Evolutionary conservation across 2,797 vertebrate genomes (phyloP), one percentile per base, ranked within the genome.

Genomic region (Zonotrichia albicollis): DNA sequence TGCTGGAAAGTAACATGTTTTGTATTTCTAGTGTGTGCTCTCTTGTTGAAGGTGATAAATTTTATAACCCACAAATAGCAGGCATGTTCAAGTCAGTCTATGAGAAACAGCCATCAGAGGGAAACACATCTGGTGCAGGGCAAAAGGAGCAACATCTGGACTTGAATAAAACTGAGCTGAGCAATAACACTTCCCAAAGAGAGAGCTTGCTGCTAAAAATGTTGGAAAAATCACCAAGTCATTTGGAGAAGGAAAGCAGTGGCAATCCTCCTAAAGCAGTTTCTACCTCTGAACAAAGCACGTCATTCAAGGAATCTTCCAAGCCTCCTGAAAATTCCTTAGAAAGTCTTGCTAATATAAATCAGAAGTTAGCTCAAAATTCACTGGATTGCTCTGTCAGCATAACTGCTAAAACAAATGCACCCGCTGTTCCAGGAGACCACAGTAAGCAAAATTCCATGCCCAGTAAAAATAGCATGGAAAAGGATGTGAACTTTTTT

Each of bases 31-130:
- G 82, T 58, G 97, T 98, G 18, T 98, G 98, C 95, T 98, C 98
- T 85, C 98, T 98, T 62, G 98, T 98, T 58, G 96, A 98, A 97
- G 97, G 98, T 38, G 95, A 98, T 94, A 84, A 15, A 5, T 97
- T 83, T 72, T 98, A 98, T 38, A 97, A 98, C 96, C 97, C 98
- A 21, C 97, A 97, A 71, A 98, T 98, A 95, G 98, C 98, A 81
- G 90, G 94, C 85, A 98, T 98, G 16, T 98, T 98, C 81, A 95
- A 32, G 43, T 89, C 93, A 25, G 65, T 72, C 13, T 77, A 87
- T 88, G 71, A 86, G 55, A 57, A 53, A n/a, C 60, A 38, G 12
- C 11, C 27, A 21, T 62, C 87, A 45, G 84, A 83, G 76, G 85
- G 80, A 54, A 82, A 76, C 25, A 18, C 26, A 21, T 70, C 66